Conservation (phyloP, 2,888 invertebrate genomes). For the Perdita meconis region DNA sequence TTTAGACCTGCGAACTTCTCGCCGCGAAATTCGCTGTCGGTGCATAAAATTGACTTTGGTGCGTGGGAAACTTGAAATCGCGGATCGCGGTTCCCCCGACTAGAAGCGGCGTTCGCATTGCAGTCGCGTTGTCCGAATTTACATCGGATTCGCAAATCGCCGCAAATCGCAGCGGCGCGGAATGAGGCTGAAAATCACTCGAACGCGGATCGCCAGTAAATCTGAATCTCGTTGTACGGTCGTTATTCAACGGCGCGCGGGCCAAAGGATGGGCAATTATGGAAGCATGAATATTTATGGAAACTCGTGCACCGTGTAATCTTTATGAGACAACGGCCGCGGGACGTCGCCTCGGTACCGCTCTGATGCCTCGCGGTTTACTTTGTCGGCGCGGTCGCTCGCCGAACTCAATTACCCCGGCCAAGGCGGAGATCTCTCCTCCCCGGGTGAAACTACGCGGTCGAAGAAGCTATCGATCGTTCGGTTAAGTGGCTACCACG, state of each 20-base stretch:
- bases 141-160: conserved; percentile 31
- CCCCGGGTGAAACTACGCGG: conserved; percentile 49
- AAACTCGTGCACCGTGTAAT: conserved; percentile 71
- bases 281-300: conserved; percentile 74
- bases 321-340: conserved; percentile 72
- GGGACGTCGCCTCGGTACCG: conserved; percentile 58
- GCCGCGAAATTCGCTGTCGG: too few species aligned
- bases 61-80: too few species aligned
- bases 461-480: conserved; percentile 65
- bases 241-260: conserved; percentile 51
- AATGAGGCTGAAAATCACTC: conserved; percentile 29
- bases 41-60: too few species aligned
- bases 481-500: conserved; percentile 63
- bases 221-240: conserved; percentile 69
- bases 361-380: conserved; percentile 66
- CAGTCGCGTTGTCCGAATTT: neutral
- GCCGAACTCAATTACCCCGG: conserved; percentile 71
- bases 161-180: conserved; percentile 6
- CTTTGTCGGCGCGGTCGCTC: conserved; percentile 68
- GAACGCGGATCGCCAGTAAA: conserved; percentile 55
- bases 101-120: neutral
- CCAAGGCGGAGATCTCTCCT: conserved; percentile 29
- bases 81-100: neutral
- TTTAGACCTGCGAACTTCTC: too few species aligned
- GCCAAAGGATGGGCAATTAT: conserved; percentile 64